Conservation (phyloP, 2,888 invertebrate species). For the Eurytoma californica region DNA sequence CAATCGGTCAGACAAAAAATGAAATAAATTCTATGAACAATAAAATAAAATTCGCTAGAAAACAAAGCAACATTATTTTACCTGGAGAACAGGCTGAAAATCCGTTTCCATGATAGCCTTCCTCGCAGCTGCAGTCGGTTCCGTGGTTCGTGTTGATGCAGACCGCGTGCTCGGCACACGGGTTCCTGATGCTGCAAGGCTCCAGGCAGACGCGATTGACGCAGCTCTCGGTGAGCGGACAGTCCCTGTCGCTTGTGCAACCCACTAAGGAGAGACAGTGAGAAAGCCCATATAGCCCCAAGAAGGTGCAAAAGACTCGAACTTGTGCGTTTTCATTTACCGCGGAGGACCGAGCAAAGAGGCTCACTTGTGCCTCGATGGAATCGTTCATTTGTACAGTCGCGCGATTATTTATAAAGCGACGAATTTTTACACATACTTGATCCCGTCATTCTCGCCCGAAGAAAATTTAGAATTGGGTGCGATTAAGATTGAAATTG, state of each 20-base stretch:
- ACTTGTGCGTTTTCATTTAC: neutral
- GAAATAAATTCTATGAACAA: too few species aligned
- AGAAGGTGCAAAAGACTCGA: slow-evolving; percentile 54
- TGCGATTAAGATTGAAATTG: slow-evolving; percentile 42
- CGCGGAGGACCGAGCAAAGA: slow-evolving; percentile 48
- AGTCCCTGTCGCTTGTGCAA: slow-evolving; percentile 91
- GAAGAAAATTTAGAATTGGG: slow-evolving; percentile 5
- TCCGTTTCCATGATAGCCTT: slow-evolving; percentile 92
- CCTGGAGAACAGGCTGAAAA: slow-evolving; percentile 88
- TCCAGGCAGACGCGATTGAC: slow-evolving; percentile 89
- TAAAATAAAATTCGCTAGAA: too few species aligned
- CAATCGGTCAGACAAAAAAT: too few species aligned
- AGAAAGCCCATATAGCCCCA: slow-evolving; percentile 72
- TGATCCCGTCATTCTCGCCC: neutral
- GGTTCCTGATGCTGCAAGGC: slow-evolving; percentile 90
- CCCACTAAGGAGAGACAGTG: slow-evolving; percentile 78
- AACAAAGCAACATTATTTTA: slow-evolving; percentile 69
- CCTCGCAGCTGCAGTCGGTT: slow-evolving; percentile 89
- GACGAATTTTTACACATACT: neutral
- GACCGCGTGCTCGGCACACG: slow-evolving; percentile 88
- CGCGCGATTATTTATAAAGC: slow-evolving; percentile 29
- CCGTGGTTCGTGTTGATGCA: slow-evolving; percentile 93
- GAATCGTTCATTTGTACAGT: slow-evolving; percentile 10
- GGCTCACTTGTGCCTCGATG: slow-evolving; percentile 20
- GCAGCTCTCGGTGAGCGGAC: slow-evolving; percentile 90